Base-by-base conservation (phyloP, 2,888 invertebrate species). In the Nezara viridula region DNA sequence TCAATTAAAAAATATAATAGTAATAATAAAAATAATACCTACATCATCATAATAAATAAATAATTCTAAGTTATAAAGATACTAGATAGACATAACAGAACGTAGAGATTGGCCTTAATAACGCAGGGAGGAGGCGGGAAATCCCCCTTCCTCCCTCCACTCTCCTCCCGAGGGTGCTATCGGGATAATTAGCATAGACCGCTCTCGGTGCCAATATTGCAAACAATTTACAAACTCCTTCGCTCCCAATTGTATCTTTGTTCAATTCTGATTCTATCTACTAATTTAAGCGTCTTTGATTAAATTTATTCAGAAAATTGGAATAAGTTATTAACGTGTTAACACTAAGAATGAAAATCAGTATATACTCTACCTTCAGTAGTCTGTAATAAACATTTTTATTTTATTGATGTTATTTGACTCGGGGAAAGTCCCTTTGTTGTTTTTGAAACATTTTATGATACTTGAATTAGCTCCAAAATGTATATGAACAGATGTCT, bases 161-260 rank as follows among this genome's bases (percentile, higher is more conserved):
- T 24, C 37, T 40, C n/a, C n/a, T 44, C 81, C 81, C 81, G 1
- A 44, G 81, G 44, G 81, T 12, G n/a, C 81, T n/a, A 81, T 81
- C 44, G 14, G n/a, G 24, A 44, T 81, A 81, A 81, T 81, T 81
- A 81, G 81, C 44, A 40, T 47, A 81, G 77, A 81, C 44, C 81
- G 44, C 81, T 16, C n/a, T 4, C 44, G 44, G 14, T 12, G 4
- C n/a, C 44, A 81, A 44, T 81, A 81, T 81, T 47, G 44, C 40
- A 14, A 44, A 24, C 81, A 47, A 47, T 81, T 44, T 81, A 47
- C 40, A 81, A 47, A 47, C 81, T 81, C 24, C 81, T 81, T 81
- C 44, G n/a, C 81, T 44, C 81, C 81, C 66, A 73, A 73, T 73
- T 73, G 66, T 73, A 73, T 73, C 66, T 73, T 73, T 73, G 66